phyloP scores from a whole-genome alignment of 2,888 invertebrate genomes.

The Thymelicus acteon region DNA sequence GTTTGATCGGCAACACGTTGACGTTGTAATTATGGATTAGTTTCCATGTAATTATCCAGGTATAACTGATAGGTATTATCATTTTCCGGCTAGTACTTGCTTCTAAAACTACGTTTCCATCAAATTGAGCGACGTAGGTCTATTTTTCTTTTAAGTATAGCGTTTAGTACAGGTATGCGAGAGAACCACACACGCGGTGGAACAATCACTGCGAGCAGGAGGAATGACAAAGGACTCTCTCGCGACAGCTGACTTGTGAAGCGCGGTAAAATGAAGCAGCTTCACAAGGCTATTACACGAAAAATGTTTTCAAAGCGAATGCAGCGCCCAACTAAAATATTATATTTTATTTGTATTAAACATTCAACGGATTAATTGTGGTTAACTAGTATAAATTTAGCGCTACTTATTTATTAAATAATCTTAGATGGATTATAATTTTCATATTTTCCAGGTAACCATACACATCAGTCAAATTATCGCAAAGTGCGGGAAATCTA shows the following conservation, averaged over 20 bases:
- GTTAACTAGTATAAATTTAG: no score
- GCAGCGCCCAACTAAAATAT: background rate
- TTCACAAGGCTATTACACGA: constrained; percentile 17
- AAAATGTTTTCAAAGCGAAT: constrained; percentile 14
- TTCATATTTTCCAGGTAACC: no score
- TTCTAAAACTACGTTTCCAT: background rate
- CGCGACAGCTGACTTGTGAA: constrained; percentile 46
- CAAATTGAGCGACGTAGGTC: background rate
- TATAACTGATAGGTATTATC: no score
- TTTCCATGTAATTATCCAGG: no score
- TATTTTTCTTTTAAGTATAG: background rate
- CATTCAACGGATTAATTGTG: background rate
- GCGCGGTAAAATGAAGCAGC: constrained; percentile 27
- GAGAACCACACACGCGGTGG: constrained; percentile 44
- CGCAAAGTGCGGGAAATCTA: no score
- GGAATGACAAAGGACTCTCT: constrained; percentile 73
- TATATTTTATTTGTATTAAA: background rate
- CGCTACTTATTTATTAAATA: no score
- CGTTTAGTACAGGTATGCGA: background rate
- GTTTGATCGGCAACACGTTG: no score
- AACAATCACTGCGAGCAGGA: constrained; percentile 61
- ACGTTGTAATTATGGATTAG: no score
- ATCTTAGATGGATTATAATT: no score
- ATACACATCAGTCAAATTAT: no score
- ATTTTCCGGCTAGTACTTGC: no score